Evolutionary conservation across 2,797 vertebrate species (phyloP), one percentile per base, ranked within the genome.

Genomic region (Podargus strigoides): DNA sequence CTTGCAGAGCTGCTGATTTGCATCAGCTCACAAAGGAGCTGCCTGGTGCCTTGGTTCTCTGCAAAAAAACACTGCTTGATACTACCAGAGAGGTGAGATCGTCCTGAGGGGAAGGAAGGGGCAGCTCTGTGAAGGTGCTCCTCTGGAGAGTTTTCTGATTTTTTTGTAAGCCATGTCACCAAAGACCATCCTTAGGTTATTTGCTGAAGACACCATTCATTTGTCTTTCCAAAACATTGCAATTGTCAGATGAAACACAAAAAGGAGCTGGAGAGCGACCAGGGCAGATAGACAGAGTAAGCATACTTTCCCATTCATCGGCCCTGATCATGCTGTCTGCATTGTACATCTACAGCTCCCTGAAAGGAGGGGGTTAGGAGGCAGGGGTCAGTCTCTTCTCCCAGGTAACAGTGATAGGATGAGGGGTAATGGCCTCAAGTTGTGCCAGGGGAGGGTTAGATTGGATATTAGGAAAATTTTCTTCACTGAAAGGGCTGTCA

Each of bases 261-360:
- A 9, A 69, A 58, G 36, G 28, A 27, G 19, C 10, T 32, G 24
- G 24, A 53, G 24, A 3, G 8, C 20, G 8, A 8, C 32, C 34
- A 47, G 19, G 36, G 8, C 34, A 68, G 27, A 60, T 8, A 32
- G 5, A 72, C 22, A 44, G 1, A 59, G 9, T 50, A 21, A 53
- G 7, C 0, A 0, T 0, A 2, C 9, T 5, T 64, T 68, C n/a
- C 50, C 1, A 3, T 55, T 74, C 32, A 46, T 7, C 27, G 10
- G 2, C 14, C 12, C 17, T 46, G 14, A 21, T n/a, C 14, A 7
- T 30, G 22, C 13, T 37, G 11, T 5, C 23, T 77, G 41, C 12
- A 17, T 19, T 84, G 22, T 50, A 30, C 1, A 6, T 1, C n/a
- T n/a, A n/a, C n/a, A n/a, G n/a, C n/a, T n/a, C n/a, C n/a, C n/a